phyloP scores from a whole-genome alignment of 1,140 invertebrate species.

The Rhagoletis zephyria region DNA sequence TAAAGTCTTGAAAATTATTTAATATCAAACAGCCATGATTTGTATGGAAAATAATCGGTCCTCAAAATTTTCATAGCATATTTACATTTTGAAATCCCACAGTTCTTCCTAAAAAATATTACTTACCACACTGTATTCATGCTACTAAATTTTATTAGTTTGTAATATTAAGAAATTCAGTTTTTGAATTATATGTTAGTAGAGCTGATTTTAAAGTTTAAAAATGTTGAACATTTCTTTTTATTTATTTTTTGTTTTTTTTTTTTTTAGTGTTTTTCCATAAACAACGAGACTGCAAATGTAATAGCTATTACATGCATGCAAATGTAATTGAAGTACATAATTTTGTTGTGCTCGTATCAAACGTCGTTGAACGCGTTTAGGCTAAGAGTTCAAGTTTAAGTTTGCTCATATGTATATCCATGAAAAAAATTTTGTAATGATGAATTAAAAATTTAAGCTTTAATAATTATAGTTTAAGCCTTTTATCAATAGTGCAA shows the following conservation, averaged over 20 bases:
- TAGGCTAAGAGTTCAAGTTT: not conserved
- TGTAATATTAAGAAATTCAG: no score
- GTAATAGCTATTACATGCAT: not conserved
- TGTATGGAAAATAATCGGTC: no score
- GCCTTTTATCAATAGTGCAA: slow-evolving; percentile 26
- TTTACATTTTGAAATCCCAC: slow-evolving; percentile 38
- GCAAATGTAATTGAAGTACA: not conserved
- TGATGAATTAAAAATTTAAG: not conserved
- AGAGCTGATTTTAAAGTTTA: no score
- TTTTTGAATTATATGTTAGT: no score
- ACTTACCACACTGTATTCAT: not conserved
- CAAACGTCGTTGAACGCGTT: not conserved
- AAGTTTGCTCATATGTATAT: not conserved
- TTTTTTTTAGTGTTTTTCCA: not conserved
- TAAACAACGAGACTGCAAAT: not conserved
- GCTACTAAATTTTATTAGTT: no score
- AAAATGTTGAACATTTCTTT: no score
- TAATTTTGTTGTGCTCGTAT: not conserved
- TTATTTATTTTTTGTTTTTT: slow-evolving; percentile 33
- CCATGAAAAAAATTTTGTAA: not conserved
- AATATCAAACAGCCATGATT: no score
- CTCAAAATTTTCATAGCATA: no score
- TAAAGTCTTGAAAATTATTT: no score
- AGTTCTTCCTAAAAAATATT: slow-evolving; percentile 42
- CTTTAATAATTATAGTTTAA: slow-evolving; percentile 31